phyloP scores from a whole-genome alignment of 2,888 invertebrate genomes.

The Tryphoninae sp. region DNA sequence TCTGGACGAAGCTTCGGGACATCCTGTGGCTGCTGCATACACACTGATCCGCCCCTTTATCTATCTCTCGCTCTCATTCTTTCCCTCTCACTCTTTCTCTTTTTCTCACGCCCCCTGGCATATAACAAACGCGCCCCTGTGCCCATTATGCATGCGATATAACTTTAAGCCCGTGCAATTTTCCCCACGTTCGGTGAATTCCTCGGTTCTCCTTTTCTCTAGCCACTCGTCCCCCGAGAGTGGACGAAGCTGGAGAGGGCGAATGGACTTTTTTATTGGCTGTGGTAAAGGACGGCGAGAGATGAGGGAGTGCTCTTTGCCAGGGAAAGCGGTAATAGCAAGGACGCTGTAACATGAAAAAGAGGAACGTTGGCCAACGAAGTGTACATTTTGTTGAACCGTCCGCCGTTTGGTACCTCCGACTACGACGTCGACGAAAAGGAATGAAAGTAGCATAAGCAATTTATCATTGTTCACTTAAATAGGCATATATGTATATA shows the following conservation, averaged over 20 bases:
- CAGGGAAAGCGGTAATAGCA: background rate
- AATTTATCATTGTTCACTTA: background rate
- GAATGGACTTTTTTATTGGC: conserved; percentile 67
- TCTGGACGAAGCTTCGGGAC: conserved; percentile 25
- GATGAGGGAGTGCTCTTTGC: conserved; percentile 18
- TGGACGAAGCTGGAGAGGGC: conserved; percentile 44
- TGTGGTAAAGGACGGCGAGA: conserved; percentile 33
- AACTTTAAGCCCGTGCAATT: conserved; percentile 69
- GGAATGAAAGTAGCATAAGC: conserved; percentile 12
- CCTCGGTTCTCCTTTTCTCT: conserved; percentile 29
- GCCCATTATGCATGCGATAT: conserved; percentile 67
- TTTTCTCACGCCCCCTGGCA: background rate
- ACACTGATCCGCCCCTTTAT: background rate
- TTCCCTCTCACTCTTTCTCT: background rate
- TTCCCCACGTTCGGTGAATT: conserved; percentile 69
- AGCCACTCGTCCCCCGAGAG: background rate
- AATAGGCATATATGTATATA: background rate
- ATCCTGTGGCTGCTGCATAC: conserved; percentile 14
- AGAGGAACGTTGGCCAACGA: background rate
- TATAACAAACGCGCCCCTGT: conserved; percentile 47
- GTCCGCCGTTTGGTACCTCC: conserved; percentile 3
- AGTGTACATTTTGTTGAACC: background rate
- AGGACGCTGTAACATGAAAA: conserved; percentile 8
- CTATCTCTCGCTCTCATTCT: background rate
- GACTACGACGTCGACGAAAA: conserved; percentile 24